Evolutionary conservation across 2,888 invertebrate genomes (phyloP).

Genomic region (Rhagonycha fulva): DNA sequence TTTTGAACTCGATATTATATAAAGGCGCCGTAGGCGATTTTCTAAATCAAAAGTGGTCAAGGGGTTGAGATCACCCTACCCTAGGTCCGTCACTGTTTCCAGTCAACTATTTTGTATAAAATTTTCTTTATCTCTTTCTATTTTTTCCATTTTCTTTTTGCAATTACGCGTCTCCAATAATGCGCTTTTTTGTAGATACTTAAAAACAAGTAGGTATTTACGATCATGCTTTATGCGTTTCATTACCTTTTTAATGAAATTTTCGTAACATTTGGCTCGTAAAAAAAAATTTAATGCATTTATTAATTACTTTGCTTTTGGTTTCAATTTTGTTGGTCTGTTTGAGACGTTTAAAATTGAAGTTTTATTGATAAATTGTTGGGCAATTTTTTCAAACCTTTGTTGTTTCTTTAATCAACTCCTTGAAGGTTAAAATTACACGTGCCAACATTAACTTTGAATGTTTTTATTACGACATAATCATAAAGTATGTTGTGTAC

Average conservation of each 20-base stretch:
- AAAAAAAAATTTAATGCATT: background rate
- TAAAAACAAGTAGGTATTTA: background rate
- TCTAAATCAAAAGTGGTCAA: background rate
- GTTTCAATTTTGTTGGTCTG: background rate
- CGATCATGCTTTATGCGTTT: background rate
- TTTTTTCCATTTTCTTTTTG: no score
- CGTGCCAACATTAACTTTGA: background rate
- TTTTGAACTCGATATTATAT: no score
- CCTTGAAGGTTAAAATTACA: background rate
- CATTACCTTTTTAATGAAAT: background rate
- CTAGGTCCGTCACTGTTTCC: background rate
- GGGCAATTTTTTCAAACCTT: background rate
- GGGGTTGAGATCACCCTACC: background rate
- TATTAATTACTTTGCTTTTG: background rate
- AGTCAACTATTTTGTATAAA: background rate
- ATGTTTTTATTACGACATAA: background rate
- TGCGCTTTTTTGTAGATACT: background rate
- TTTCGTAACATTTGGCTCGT: background rate
- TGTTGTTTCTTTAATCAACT: background rate
- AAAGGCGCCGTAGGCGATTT: background rate
- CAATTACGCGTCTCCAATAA: background rate
- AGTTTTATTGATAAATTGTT: background rate
- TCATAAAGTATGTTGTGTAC: background rate
- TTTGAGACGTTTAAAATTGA: background rate
- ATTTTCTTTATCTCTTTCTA: background rate